Base-by-base conservation (phyloP, 2,113 vertebrate species). In the Saimiri boliviensis region DNA sequence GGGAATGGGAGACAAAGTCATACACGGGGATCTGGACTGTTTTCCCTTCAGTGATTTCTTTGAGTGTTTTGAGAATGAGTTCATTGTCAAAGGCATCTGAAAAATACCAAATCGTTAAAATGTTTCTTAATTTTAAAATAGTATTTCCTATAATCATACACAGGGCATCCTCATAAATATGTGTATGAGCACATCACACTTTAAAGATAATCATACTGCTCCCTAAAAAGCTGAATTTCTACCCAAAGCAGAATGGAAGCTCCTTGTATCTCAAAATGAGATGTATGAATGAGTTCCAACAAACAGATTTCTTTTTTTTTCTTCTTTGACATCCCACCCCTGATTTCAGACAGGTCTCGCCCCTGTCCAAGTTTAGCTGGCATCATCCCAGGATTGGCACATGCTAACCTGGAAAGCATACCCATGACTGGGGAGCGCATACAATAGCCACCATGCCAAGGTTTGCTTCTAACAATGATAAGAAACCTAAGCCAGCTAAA, bases 51-150 rank as follows among this genome's bases (percentile, higher is more conserved):
- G 99, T 99, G 96, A 99, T 99, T 91, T 99, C 98, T 94, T 98
- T 98, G 91, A 99, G 99, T 0, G 99, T 99, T 97, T 99, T 99
- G 98, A 99, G 98, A 63, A 99, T 99, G 94, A 99, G 99, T 97
- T 99, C 99, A 73, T 99, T 99, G 99, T 99, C 99, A 97, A 99
- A 99, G 98, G 99, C 99, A 99, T 99, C 99, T 99, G 97, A 88
- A 96, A 84, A 97, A 94, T 89, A 95, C 3, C 49, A 83, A 54
- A 37, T 13, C 5, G 37, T 68, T 79, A 81, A 37, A 14, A 86
- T 5, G 19, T 6, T 80, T 79, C 71, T 77, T 16, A 12, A 30
- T 10, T 60, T 60, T 52, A 60, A 60, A 81, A 77, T 2, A 21
- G 40, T 3, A 25, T 49, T 30, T 42, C n/a, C 52, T 49, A 5